Evolutionary conservation across 2,888 invertebrate species (phyloP).

Genomic region (Drosophila merina): DNA sequence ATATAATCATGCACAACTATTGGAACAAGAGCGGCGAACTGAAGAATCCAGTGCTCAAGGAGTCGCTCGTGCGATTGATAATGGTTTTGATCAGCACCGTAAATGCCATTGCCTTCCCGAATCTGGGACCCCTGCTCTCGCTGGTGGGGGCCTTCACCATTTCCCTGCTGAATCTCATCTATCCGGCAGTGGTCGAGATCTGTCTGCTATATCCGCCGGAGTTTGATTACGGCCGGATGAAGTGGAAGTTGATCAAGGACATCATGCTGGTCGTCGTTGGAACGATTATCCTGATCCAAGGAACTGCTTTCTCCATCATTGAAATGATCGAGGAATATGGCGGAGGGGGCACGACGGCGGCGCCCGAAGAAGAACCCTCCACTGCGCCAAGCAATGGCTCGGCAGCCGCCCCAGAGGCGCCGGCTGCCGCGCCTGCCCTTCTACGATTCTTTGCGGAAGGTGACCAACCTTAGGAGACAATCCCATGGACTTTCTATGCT

Average conservation of each 20-base stretch:
- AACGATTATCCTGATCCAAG: slow-evolving; percentile 10
- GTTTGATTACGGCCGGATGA: slow-evolving; percentile 29
- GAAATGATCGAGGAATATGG: slow-evolving; percentile 28
- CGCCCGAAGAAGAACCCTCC: neutral
- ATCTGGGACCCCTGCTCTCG: slow-evolving; percentile 49
- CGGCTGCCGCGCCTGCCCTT: neutral
- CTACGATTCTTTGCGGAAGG: neutral
- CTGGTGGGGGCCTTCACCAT: slow-evolving; percentile 52
- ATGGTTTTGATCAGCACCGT: slow-evolving; percentile 35
- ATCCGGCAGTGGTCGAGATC: slow-evolving; percentile 52
- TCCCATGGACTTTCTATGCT: too few species aligned
- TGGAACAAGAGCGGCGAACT: slow-evolving; percentile 5
- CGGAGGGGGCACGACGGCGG: neutral
- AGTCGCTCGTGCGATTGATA: slow-evolving; percentile 29
- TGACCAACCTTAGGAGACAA: too few species aligned
- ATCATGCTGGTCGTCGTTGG: slow-evolving; percentile 32
- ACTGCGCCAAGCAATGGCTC: neutral
- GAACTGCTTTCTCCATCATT: slow-evolving; percentile 13
- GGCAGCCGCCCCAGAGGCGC: neutral
- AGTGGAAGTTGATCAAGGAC: slow-evolving; percentile 52
- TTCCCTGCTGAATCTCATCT: slow-evolving; percentile 55
- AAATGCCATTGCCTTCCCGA: slow-evolving; percentile 48
- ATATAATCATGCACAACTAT: slow-evolving; percentile 90
- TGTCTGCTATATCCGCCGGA: slow-evolving; percentile 41
- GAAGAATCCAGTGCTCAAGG: slow-evolving; percentile 19